Evolutionary conservation across 2,888 invertebrate species (phyloP).

Genomic region (Agonopterix alstromeriana): DNA sequence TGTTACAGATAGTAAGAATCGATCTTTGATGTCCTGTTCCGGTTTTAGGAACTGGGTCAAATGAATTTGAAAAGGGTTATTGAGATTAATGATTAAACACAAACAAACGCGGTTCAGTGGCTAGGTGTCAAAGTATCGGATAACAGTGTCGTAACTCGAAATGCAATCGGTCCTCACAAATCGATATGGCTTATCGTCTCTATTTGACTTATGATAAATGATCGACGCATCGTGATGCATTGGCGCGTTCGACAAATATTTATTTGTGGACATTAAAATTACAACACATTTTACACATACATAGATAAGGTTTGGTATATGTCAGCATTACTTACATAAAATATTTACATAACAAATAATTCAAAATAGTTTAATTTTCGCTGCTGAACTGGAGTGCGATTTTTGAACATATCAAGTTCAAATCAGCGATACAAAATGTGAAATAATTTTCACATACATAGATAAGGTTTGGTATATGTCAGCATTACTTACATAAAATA

Average conservation of each 20-base stretch:
- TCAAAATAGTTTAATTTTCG: too few relatives aligned
- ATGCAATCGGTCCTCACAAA: slow-evolving; percentile 56
- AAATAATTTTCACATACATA: too few relatives aligned
- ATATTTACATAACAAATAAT: too few relatives aligned
- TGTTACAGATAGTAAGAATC: neutral
- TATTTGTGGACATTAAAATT: slow-evolving; percentile 24
- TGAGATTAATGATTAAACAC: slow-evolving; percentile 28
- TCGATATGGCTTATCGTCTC: slow-evolving; percentile 54
- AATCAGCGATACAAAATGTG: too few relatives aligned
- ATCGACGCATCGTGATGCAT: slow-evolving; percentile 47
- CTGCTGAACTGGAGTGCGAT: too few relatives aligned
- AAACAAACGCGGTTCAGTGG: slow-evolving; percentile 44
- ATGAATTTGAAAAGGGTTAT: slow-evolving; percentile 31
- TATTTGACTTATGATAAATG: slow-evolving; percentile 57
- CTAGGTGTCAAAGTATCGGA: slow-evolving; percentile 53
- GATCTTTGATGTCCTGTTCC: neutral
- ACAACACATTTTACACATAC: too few relatives aligned
- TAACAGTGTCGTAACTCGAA: slow-evolving; percentile 41
- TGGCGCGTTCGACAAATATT: slow-evolving; percentile 57
- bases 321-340: too few relatives aligned
- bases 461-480: too few relatives aligned
- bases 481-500: too few relatives aligned
- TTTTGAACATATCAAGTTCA: too few relatives aligned
- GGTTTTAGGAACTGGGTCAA: slow-evolving; percentile 37
- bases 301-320: too few relatives aligned